These are phyloP conservation scores for Bothrops jararaca DNA, from an alignment of 2,113 vertebrate genomes.

Conservation along the genomic window DNA sequence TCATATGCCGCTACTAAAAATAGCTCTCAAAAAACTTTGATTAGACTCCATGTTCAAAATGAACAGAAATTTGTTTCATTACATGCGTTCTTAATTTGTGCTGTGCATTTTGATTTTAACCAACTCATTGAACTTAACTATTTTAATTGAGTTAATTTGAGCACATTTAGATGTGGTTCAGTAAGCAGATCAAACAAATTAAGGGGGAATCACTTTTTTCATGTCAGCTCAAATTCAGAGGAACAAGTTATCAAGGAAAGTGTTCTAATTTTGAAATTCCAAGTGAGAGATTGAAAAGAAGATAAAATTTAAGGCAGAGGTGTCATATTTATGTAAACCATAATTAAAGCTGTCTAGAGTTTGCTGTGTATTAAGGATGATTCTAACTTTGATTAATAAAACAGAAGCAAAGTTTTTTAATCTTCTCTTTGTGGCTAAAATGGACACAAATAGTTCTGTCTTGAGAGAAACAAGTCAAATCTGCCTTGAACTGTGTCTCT, in stretches of 20 bases:
- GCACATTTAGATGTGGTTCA: constrained; percentile 5
- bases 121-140: background rate
- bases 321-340: background rate
- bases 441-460: background rate
- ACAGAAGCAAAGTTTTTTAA: background rate
- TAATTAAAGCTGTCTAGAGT: background rate
- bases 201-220: background rate
- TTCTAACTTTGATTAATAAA: background rate
- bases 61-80: constrained; percentile 11
- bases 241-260: background rate
- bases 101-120: constrained; percentile 1
- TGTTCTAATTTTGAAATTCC: background rate
- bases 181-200: constrained; percentile 23
- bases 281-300: background rate
- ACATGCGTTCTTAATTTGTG: constrained; percentile 8
- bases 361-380: too few relatives aligned
- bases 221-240: background rate
- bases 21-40: background rate
- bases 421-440: background rate
- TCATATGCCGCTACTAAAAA: background rate
- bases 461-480: background rate
- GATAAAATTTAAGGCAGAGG: background rate
- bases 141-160: constrained; percentile 20
- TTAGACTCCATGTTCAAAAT: constrained; percentile 4
- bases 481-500: background rate